phyloP scores from a whole-genome alignment of 2,113 vertebrate genomes.

The Nanger granti region DNA sequence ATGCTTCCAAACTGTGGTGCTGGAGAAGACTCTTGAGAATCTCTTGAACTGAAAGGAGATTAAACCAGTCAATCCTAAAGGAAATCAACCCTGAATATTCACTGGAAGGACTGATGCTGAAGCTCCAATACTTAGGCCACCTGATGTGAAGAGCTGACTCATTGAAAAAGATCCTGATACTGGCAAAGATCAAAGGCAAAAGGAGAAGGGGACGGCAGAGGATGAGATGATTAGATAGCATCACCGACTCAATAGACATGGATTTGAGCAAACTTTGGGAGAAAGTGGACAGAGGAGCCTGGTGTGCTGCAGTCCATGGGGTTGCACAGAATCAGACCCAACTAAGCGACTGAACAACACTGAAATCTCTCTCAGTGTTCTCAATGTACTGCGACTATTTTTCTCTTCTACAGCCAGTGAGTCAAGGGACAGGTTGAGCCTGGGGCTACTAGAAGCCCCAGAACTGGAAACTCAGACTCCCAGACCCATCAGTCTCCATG shows the following conservation, averaged over 20 bases:
- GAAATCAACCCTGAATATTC: neutral
- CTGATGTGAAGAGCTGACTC: neutral
- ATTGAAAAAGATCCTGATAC: neutral
- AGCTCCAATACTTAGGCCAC: neutral
- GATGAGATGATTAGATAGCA: neutral
- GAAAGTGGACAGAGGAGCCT: neutral
- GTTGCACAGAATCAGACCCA: neutral
- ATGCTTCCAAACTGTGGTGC: neutral
- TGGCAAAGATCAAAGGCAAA: neutral
- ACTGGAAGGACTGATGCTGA: neutral
- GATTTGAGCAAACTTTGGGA: neutral
- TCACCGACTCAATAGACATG: neutral
- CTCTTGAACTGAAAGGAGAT: neutral
- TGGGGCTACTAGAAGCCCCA: neutral
- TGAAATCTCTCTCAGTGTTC: neutral
- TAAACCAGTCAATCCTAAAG: neutral
- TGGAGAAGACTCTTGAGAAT: neutral
- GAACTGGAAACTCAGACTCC: neutral
- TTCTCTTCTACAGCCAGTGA: neutral
- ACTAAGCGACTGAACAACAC: neutral
- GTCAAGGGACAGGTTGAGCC: neutral
- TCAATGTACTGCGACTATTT: neutral
- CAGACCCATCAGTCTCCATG: neutral
- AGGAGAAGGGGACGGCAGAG: neutral
- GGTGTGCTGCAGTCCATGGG: neutral